Base-by-base conservation (phyloP, 2,113 vertebrate species). In the Calyptomena viridis region DNA sequence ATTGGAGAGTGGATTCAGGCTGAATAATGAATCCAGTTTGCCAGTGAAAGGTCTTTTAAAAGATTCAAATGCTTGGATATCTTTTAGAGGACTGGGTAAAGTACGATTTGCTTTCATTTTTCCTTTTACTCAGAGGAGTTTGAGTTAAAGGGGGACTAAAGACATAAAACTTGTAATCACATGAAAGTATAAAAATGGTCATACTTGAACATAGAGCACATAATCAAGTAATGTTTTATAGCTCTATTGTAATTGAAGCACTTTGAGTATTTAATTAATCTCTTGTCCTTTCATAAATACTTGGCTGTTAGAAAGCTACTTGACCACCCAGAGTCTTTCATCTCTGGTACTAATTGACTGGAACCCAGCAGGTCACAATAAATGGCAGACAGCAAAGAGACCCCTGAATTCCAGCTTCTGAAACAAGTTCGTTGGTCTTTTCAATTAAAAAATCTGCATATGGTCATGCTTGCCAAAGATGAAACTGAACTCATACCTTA, bases 201-300 rank as follows among this genome's bases (percentile, higher is more conserved):
- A 25, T 80, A 52, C 44, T 53, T 47, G 47, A 82, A 69, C 5
- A 2, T 53, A 56, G 5, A 72, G n/a, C 50, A 55, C 39, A 72
- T 66, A 73, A 77, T 84, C 16, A 37, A 53, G 16, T 68, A 50
- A 50, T 66, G 19, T 66, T 92, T 92, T 91, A 71, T 79, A 87
- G 35, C 33, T 87, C 8, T 92, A 0, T 55, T 86, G 56, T 86
- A 91, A 78, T 28, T 84, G 60, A 86, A 24, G 20, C 30, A 91
- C 60, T 86, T 82, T 60, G n/a, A 83, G 25, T 94, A 30, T 92
- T 93, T 96, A 96, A 94, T 93, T 94, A 84, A 59, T 79, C 40
- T 56, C 91, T 84, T 76, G 37, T 94, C 20, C 35, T 95, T 85
- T 93, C 75, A 73, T 94, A 89, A 72, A 59, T 49, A 75, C 59